Evolutionary conservation across 2,797 vertebrate species (phyloP).

Genomic region (Emys orbicularis): DNA sequence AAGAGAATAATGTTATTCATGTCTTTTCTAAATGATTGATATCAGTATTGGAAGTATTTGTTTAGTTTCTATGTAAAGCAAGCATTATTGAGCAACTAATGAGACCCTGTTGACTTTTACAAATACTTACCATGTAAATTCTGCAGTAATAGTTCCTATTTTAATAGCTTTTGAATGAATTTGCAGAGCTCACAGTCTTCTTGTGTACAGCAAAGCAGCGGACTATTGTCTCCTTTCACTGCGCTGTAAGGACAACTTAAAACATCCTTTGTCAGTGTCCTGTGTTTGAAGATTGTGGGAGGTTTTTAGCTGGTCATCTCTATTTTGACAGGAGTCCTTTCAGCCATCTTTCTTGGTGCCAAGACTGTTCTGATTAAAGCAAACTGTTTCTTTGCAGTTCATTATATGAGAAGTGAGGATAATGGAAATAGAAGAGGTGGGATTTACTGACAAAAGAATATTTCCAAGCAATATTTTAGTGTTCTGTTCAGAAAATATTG

Average conservation of each 20-base stretch:
- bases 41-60: not conserved
- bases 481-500: not conserved
- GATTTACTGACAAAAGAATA: not conserved
- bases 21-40: rapidly evolving
- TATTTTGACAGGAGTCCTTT: slow-evolving; percentile 8
- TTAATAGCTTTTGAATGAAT: not conserved
- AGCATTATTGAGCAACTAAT: not conserved
- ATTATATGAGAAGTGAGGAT: slow-evolving; percentile 1
- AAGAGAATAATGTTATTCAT: not conserved
- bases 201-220: not conserved
- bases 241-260: not conserved
- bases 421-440: slow-evolving; percentile 14
- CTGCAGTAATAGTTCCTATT: not conserved
- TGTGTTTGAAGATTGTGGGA: slow-evolving; percentile 82
- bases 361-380: not conserved
- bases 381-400: not conserved
- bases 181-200: not conserved
- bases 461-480: not conserved
- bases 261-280: not conserved
- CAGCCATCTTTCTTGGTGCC: not conserved
- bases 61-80: not conserved
- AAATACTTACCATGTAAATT: not conserved
- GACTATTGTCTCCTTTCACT: not conserved
- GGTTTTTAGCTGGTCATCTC: slow-evolving; percentile 46
- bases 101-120: not conserved